Evolutionary conservation across 2,888 invertebrate genomes (phyloP).

Genomic region (Acrobasis repandana): DNA sequence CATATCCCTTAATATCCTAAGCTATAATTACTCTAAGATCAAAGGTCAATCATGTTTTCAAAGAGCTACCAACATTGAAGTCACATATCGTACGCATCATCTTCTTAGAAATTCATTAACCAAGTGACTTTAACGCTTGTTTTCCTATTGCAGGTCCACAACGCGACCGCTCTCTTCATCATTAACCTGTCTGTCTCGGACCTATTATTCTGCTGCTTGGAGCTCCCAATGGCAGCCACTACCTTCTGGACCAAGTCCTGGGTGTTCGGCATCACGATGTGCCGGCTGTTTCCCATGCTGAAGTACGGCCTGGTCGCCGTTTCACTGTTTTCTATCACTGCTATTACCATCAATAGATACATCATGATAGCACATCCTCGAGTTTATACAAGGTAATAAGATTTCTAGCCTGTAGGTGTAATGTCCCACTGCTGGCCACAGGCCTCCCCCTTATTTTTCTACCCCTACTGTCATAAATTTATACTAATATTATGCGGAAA

Average conservation of each 20-base stretch:
- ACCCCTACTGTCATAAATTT: too few species aligned
- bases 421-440: too few species aligned
- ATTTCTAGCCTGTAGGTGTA: background rate
- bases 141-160: slow-evolving; percentile 84
- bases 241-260: slow-evolving; percentile 88
- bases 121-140: background rate
- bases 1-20: too few species aligned
- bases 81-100: background rate
- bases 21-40: background rate
- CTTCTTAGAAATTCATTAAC: background rate
- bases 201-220: slow-evolving; percentile 91
- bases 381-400: slow-evolving; percentile 88
- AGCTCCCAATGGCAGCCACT: slow-evolving; percentile 89
- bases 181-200: slow-evolving; percentile 91
- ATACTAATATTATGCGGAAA: too few species aligned
- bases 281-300: slow-evolving; percentile 88
- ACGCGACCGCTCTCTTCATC: slow-evolving; percentile 92
- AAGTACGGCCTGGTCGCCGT: slow-evolving; percentile 90
- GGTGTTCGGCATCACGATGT: slow-evolving; percentile 86
- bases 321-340: slow-evolving; percentile 89
- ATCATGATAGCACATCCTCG: slow-evolving; percentile 91
- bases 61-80: background rate
- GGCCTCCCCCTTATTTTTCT: too few species aligned
- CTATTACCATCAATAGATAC: slow-evolving; percentile 92
- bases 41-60: background rate